phyloP scores from a whole-genome alignment of 53 echinoderm and acorn worm species.

The Temnopleurus reevesii region DNA sequence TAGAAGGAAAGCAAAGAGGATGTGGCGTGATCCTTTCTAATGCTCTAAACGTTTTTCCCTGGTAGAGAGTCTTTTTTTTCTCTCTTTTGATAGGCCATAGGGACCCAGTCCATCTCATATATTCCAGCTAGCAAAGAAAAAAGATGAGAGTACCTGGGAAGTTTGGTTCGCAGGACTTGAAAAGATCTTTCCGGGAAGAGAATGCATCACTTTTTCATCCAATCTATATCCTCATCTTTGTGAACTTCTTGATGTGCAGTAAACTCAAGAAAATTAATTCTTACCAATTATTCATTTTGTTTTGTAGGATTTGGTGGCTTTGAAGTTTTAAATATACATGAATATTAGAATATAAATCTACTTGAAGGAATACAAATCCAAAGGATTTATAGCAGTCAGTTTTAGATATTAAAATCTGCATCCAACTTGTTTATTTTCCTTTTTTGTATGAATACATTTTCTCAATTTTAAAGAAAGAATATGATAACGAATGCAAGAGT shows the following conservation, averaged over 20 bases:
- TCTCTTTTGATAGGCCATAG: not conserved
- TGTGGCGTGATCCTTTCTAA: conserved; percentile 20
- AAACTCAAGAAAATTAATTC: not conserved
- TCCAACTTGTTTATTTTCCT: not conserved
- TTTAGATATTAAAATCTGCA: not conserved
- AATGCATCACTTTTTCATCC: too few relatives aligned
- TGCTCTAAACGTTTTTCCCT: not conserved
- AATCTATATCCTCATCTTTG: too few relatives aligned
- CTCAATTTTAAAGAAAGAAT: not conserved
- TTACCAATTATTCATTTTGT: not conserved
- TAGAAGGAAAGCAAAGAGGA: conserved; percentile 21
- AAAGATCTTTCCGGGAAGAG: not conserved
- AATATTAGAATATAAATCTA: not conserved
- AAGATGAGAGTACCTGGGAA: conserved; percentile 3
- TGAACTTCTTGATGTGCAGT: too few relatives aligned
- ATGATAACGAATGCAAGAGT: not conserved
- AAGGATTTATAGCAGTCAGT: not conserved
- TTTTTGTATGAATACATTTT: not conserved
- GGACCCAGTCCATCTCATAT: not conserved
- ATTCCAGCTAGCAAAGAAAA: not conserved
- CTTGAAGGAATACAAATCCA: not conserved
- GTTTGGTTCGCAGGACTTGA: not conserved
- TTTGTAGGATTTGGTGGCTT: not conserved
- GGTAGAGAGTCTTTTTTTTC: not conserved
- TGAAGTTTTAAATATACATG: not conserved